Base-by-base conservation (phyloP, 2,888 invertebrate species). In the Leucophenga maculata region DNA sequence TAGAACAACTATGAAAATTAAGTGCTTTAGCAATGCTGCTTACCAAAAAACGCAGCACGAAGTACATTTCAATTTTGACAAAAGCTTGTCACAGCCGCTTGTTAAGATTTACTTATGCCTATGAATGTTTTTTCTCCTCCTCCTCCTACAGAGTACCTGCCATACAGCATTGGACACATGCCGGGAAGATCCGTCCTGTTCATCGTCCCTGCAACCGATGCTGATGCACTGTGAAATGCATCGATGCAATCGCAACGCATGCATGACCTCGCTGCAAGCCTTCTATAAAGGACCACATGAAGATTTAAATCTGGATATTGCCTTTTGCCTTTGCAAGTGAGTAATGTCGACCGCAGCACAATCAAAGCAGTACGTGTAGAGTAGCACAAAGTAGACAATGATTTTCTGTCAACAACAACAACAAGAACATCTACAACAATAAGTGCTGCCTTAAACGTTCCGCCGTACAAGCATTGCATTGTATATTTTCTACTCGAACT, bases 281-380 rank as follows among this genome's bases (percentile, higher is more conserved):
- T 96, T 97, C 90, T 97, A 96, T 89, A 92, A 94, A 87, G 93
- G 93, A 83, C 93, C 93, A 20, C 93, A 93, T 69, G 93, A 94
- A 77, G 93, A 93, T 78, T 94, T 95, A 92, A 95, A 95, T 86
- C 92, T 95, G 75, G 96, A 96, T 89, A 94, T 96, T 80, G 97
- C 96, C 78, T 96, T 96, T 90, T 97, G 97, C 88, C 91, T 96
- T 72, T 97, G 97, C 95, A 96, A 94, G 96, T 96, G 89, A 93
- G 94, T 92, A 67, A 22, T 59, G 4, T 13, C 44, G 65, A 62
- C 54, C 9, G 9, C 16, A n/a, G 54, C 16, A 22, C 14, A 57
- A n/a, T n/a, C 14, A 22, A 14, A 20, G 18, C 26, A 65, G 20
- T n/a, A n/a, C n/a, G n/a, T n/a, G n/a, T n/a, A n/a, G n/a, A n/a